Conservation (phyloP, 2,113 vertebrate genomes). For the Grallaria varia region DNA sequence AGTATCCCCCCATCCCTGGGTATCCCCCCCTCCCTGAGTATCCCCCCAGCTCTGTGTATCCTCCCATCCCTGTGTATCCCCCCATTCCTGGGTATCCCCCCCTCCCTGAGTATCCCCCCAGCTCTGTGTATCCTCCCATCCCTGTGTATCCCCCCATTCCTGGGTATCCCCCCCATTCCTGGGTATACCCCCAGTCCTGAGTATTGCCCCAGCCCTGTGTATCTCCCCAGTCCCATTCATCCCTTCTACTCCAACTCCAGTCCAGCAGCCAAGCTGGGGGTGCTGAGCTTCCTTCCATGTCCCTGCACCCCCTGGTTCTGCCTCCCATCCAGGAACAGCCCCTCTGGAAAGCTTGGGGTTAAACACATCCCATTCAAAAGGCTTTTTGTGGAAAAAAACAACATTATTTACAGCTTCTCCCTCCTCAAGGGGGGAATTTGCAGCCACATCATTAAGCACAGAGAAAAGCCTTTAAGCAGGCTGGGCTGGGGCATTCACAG, state of each 20-base stretch:
- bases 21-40: neutral
- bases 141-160: neutral
- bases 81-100: neutral
- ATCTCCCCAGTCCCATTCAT: neutral
- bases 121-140: neutral
- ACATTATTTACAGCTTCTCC: neutral
- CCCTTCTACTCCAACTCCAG: too few relatives aligned
- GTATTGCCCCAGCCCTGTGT: neutral
- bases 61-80: neutral
- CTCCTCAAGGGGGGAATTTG: neutral
- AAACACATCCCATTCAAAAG: neutral
- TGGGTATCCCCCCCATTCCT: neutral
- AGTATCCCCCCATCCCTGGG: neutral
- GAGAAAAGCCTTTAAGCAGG: neutral
- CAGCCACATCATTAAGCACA: neutral
- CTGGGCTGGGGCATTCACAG: neutral
- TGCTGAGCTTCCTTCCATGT: neutral
- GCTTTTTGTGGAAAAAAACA: neutral
- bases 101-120: neutral
- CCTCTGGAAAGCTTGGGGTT: neutral
- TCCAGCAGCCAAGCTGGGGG: neutral
- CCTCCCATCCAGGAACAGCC: neutral
- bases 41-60: neutral
- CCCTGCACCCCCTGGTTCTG: accelerated
- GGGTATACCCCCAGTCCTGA: too few relatives aligned